Evolutionary conservation across 2,888 invertebrate species (phyloP).

Genomic region (Philereme transversata): DNA sequence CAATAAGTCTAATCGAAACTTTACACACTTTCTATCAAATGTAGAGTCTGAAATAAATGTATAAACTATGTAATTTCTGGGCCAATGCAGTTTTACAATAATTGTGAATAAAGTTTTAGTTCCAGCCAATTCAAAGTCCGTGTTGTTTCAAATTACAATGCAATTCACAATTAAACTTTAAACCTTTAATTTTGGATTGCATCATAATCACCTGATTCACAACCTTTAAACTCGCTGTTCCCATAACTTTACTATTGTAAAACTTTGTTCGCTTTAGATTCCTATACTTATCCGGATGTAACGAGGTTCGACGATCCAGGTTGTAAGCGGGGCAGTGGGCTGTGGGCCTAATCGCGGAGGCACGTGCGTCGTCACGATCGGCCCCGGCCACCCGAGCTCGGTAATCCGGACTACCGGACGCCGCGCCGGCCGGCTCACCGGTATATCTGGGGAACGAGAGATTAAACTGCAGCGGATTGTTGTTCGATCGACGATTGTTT

Average conservation of each 20-base stretch:
- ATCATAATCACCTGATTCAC: constrained; percentile 8
- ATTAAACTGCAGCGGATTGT: constrained; percentile 56
- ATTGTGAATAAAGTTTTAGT: constrained; percentile 31
- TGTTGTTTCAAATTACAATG: constrained; percentile 17
- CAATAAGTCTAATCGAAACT: constrained; percentile 16
- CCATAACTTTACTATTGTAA: constrained; percentile 31
- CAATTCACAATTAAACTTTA: constrained; percentile 23
- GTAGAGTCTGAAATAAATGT: constrained; percentile 11
- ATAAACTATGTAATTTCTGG: constrained; percentile 1
- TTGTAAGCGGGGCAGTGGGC: constrained; percentile 47
- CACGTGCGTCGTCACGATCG: constrained; percentile 73
- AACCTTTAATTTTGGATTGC: constrained; percentile 23
- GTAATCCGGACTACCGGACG: constrained; percentile 62
- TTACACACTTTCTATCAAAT: constrained; percentile 29
- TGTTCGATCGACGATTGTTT: constrained; percentile 29
- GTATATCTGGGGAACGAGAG: constrained; percentile 71
- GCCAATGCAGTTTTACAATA: constrained; percentile 22
- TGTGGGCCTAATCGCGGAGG: constrained; percentile 71
- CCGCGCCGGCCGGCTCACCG: constrained; percentile 44
- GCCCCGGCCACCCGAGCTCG: constrained; percentile 57
- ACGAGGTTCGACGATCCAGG: not conserved
- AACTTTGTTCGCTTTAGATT: constrained; percentile 17
- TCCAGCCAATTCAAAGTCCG: constrained; percentile 11
- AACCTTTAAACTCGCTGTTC: constrained; percentile 14
- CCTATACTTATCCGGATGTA: constrained; percentile 21